phyloP scores from a whole-genome alignment of 2,797 vertebrate species.

The Esox masquinongy region DNA sequence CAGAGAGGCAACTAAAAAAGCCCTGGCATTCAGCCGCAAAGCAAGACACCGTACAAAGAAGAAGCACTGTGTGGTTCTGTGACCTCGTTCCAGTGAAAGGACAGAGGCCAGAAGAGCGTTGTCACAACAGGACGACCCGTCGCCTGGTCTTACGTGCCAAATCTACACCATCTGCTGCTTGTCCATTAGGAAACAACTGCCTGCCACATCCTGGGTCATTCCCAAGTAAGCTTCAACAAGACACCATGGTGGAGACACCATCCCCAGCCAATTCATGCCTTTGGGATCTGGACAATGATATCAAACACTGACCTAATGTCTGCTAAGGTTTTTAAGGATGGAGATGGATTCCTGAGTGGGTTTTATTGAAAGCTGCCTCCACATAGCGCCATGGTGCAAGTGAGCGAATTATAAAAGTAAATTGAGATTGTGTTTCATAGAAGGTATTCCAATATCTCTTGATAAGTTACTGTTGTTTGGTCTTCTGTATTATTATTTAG shows the following conservation, averaged over 20 bases:
- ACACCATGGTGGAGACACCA: background rate
- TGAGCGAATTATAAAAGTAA: background rate
- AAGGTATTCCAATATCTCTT: background rate
- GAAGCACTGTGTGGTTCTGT: slow-evolving; percentile 68
- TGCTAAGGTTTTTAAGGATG: background rate
- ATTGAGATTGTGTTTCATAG: background rate
- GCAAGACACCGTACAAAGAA: slow-evolving; percentile 67
- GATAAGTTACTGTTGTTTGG: background rate
- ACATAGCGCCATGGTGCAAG: background rate
- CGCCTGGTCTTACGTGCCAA: background rate
- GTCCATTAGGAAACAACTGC: background rate
- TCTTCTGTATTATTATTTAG: background rate
- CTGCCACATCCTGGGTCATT: background rate
- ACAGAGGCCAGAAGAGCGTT: background rate
- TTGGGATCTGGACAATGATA: background rate
- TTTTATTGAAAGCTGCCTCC: background rate
- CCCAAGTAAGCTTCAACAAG: background rate
- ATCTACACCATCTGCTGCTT: background rate
- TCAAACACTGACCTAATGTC: slow-evolving; percentile 5
- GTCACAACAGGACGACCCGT: background rate
- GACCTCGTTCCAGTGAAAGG: slow-evolving; percentile 25
- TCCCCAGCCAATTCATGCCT: background rate
- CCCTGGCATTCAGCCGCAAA: slow-evolving; percentile 79
- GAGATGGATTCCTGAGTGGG: background rate
- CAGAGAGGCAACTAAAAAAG: slow-evolving; percentile 83